phyloP scores from a whole-genome alignment of 2,797 vertebrate species.

The Oophaga sylvatica region DNA sequence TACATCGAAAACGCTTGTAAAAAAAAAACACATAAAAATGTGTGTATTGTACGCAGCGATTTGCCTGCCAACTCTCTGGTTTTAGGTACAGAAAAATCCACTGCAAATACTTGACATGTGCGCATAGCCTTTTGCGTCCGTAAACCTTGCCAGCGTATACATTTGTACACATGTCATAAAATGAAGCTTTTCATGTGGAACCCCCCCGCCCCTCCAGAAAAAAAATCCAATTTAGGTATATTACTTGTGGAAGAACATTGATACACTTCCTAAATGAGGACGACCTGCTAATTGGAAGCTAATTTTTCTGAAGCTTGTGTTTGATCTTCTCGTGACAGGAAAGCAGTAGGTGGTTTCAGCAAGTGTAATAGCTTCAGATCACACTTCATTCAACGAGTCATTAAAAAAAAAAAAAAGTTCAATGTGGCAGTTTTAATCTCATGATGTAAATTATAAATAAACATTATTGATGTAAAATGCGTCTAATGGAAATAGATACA shows the following conservation, averaged over 20 bases:
- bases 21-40: no score
- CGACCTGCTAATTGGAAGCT: slow-evolving; percentile 26
- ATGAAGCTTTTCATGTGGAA: background rate
- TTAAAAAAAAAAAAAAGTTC: background rate
- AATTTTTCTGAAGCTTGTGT: slow-evolving; percentile 16
- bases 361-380: slow-evolving; percentile 31
- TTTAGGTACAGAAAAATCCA: no score
- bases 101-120: no score
- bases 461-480: slow-evolving; percentile 15
- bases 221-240: background rate
- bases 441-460: slow-evolving; percentile 21
- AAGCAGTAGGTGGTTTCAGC: background rate
- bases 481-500: background rate
- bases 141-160: no score
- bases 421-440: slow-evolving; percentile 20
- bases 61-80: no score
- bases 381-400: background rate
- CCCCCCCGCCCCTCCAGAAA: no score
- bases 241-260: background rate
- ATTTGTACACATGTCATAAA: background rate
- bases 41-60: no score
- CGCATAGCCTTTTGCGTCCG: no score
- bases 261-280: background rate
- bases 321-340: slow-evolving; percentile 37
- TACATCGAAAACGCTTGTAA: no score